Conservation (phyloP, 2,797 vertebrate genomes). For the Tokudaia muenninki region DNA sequence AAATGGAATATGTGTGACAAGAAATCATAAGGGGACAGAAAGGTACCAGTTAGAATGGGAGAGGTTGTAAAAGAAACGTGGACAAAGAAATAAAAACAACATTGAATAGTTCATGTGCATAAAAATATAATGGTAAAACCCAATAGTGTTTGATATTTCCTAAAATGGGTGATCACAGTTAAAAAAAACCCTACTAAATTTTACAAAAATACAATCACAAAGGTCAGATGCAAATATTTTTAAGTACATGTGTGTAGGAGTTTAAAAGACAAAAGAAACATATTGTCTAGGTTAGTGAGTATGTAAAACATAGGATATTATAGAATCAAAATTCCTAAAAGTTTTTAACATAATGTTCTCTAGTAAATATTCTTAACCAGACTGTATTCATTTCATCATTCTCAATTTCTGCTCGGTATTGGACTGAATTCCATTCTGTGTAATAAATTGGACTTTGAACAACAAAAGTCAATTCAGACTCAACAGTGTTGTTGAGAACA, state of each 20-base stretch:
- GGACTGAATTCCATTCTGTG: background rate
- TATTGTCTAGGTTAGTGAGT: background rate
- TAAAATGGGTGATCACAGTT: background rate
- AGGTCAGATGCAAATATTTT: background rate
- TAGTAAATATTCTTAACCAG: slow-evolving; percentile 6
- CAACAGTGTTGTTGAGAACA: background rate
- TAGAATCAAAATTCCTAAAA: background rate
- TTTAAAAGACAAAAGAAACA: background rate
- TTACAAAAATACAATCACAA: background rate
- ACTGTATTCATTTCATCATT: background rate
- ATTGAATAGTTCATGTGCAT: background rate
- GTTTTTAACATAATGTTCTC: background rate
- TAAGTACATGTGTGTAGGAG: background rate
- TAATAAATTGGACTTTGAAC: background rate
- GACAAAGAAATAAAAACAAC: background rate
- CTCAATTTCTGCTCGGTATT: background rate
- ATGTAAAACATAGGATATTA: background rate
- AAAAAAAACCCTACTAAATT: background rate
- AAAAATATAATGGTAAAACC: background rate
- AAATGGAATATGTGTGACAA: background rate
- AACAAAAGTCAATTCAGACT: background rate
- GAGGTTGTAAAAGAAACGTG: background rate
- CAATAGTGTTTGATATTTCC: background rate
- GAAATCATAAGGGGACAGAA: background rate
- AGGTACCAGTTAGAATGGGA: background rate